Evolutionary conservation across 2,888 invertebrate genomes (phyloP).

Genomic region (Epistrophella euchroma): DNA sequence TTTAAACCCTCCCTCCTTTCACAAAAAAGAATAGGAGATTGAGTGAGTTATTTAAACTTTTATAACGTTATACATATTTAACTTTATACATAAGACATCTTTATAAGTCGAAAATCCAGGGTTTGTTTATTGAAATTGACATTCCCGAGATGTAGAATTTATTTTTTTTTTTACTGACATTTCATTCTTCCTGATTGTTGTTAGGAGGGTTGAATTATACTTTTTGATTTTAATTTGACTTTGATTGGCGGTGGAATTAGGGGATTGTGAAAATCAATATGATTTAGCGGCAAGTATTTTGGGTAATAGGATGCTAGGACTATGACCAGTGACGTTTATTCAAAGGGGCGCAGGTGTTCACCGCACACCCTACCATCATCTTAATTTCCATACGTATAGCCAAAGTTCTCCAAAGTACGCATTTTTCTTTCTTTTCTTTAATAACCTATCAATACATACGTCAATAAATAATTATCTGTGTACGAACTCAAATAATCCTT

Average conservation of each 20-base stretch:
- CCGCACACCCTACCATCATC: too few species aligned
- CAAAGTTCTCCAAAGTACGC: too few species aligned
- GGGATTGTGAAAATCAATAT: background rate
- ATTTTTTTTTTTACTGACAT: background rate
- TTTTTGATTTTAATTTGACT: constrained; percentile 17
- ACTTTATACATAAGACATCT: constrained; percentile 16
- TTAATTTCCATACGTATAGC: too few species aligned
- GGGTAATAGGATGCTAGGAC: background rate
- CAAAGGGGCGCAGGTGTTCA: too few species aligned
- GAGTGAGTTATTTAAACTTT: constrained; percentile 34
- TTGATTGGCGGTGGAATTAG: background rate
- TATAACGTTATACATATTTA: background rate
- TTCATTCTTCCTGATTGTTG: background rate
- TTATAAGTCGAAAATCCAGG: constrained; percentile 8
- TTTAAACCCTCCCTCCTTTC: background rate
- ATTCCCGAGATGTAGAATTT: background rate
- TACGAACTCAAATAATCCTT: too few species aligned
- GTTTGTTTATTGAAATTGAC: constrained; percentile 8
- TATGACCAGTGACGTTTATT: too few species aligned
- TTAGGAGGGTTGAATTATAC: background rate
- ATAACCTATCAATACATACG: too few species aligned
- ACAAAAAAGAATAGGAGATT: background rate
- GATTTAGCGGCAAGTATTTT: background rate
- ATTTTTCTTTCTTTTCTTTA: too few species aligned
- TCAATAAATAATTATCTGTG: too few species aligned